These are phyloP conservation scores for Galeopterus variegatus DNA, from an alignment of 2,113 vertebrate species.

Conservation along the genomic window DNA sequence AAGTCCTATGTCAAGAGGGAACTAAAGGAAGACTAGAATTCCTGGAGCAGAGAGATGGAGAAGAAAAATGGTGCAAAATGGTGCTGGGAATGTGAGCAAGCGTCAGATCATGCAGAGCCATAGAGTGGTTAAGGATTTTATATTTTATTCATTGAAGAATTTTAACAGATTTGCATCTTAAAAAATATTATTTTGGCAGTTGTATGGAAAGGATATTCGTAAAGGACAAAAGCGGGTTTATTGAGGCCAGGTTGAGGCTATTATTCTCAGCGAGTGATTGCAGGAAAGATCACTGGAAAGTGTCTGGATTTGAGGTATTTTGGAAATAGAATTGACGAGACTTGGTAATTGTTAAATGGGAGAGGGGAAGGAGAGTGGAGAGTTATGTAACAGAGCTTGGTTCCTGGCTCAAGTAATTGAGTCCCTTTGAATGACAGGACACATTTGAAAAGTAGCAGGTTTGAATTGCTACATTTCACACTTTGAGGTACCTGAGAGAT, in stretches of 20 bases:
- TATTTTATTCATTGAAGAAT: not conserved
- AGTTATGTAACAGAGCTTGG: not conserved
- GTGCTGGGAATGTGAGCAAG: not conserved
- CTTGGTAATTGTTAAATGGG: not conserved
- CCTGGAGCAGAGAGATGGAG: not conserved
- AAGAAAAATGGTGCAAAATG: not conserved
- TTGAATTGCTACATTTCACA: not conserved
- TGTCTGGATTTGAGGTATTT: not conserved
- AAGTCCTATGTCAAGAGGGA: not conserved
- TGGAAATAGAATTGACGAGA: not conserved
- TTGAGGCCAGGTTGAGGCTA: not conserved
- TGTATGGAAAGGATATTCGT: not conserved
- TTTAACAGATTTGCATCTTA: not conserved
- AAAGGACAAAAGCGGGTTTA: not conserved
- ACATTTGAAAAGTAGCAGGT: not conserved
- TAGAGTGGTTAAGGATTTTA: not conserved
- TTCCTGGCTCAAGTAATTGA: not conserved
- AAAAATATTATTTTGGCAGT: not conserved
- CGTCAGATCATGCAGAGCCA: not conserved
- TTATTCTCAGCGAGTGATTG: not conserved
- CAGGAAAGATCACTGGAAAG: not conserved
- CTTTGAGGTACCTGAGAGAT: not conserved
- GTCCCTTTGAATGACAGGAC: not conserved
- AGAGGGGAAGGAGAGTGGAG: not conserved
- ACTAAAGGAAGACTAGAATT: not conserved